Conservation (phyloP, 2,888 invertebrate genomes). For the Rugalucina vietnamica region DNA sequence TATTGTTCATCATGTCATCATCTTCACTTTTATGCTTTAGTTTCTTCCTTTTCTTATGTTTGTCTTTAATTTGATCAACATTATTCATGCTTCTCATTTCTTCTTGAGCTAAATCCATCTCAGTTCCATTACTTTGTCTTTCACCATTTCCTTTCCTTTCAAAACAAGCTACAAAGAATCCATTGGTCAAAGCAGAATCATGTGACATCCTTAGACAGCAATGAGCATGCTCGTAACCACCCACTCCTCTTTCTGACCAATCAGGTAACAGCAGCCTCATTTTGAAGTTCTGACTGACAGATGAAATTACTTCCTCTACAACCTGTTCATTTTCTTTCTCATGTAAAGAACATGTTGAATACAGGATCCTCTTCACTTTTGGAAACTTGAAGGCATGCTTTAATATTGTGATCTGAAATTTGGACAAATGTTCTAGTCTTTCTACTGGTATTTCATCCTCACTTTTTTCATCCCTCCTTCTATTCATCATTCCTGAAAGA, state of each 20-base stretch:
- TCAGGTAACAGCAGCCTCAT: conserved; percentile 80
- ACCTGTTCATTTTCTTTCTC: conserved; percentile 95
- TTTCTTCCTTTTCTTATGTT: conserved; percentile 21
- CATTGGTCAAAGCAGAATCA: conserved; percentile 92
- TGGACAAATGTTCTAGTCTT: conserved; percentile 75
- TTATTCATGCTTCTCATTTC: not conserved
- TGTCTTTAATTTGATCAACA: not conserved
- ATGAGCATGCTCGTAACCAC: conserved; percentile 82
- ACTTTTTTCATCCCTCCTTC: conserved; percentile 87
- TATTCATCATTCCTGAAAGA: conserved; percentile 83
- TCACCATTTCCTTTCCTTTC: conserved; percentile 78
- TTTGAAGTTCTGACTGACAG: conserved; percentile 80
- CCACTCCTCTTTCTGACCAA: conserved; percentile 74
- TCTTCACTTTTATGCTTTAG: not conserved
- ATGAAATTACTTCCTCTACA: conserved; percentile 89
- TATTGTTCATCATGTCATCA: not conserved
- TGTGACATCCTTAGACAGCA: conserved; percentile 92
- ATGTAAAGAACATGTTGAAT: conserved; percentile 97
- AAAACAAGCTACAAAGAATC: conserved; percentile 97
- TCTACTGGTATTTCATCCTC: conserved; percentile 78
- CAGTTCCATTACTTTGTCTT: not conserved
- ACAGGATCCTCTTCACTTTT: conserved; percentile 92
- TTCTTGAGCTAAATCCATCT: not conserved
- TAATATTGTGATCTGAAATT: conserved; percentile 86
- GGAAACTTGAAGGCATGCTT: conserved; percentile 95